phyloP scores from a whole-genome alignment of 1,140 invertebrate genomes.

The Trichomalopsis sarcophagae region DNA sequence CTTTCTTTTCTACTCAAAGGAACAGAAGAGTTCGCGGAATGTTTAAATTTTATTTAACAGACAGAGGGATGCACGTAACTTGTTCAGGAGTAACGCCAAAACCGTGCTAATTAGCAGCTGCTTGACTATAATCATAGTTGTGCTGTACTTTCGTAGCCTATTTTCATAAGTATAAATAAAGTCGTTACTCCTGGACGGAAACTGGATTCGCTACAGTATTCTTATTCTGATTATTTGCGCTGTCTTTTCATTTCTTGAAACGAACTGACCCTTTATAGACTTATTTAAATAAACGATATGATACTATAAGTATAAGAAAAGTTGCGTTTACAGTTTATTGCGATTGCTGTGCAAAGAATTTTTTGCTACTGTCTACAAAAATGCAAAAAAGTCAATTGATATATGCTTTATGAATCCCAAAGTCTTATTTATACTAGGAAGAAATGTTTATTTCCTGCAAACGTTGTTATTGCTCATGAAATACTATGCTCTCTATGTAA shows the following conservation, averaged over 20 bases:
- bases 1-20: neutral
- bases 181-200: neutral
- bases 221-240: neutral
- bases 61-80: neutral
- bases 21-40: neutral
- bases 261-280: neutral
- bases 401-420: neutral
- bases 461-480: neutral
- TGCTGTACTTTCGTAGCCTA: neutral
- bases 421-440: neutral
- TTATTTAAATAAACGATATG: neutral
- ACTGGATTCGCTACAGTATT: neutral
- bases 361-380: neutral
- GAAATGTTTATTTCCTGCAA: neutral
- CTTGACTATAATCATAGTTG: neutral
- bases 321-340: neutral
- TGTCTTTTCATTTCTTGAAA: neutral
- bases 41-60: neutral
- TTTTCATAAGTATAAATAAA: neutral
- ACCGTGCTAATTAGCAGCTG: neutral
- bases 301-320: neutral
- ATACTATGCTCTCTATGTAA: slow-evolving; percentile 14
- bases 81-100: neutral
- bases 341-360: neutral
- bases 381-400: slow-evolving; percentile 1